A percentile compares a stretch with the other conserved stretches of the same genome.
phyloP scores from a whole-genome alignment of 1,140 invertebrate species.

The Aphelenchoides besseyi region DNA sequence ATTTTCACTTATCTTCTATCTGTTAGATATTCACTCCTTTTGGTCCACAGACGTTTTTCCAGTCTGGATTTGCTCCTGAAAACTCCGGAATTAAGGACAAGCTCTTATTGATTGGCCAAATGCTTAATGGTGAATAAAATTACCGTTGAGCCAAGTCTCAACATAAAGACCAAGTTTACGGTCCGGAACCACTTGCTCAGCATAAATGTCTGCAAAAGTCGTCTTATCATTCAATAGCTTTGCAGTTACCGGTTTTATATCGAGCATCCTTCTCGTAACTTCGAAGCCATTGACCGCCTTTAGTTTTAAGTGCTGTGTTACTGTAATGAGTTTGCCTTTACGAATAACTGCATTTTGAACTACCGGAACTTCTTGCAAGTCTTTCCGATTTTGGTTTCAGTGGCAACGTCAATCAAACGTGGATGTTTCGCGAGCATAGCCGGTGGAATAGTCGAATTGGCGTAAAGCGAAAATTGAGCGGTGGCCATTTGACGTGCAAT shows the following conservation, averaged over 20 bases:
- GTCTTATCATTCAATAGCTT: neutral
- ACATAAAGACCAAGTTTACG: slow-evolving; percentile 73
- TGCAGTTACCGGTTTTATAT: neutral
- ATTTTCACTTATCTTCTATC: slow-evolving; percentile 1
- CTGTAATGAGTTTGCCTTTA: neutral
- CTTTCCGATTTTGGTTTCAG: neutral
- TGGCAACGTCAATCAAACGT: neutral
- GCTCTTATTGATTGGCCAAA: too few species aligned
- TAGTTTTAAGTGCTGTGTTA: slow-evolving; percentile 23
- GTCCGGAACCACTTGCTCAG: slow-evolving; percentile 74
- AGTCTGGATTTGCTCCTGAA: neutral
- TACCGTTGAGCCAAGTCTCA: slow-evolving; percentile 82
- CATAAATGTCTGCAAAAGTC: slow-evolving; percentile 73
- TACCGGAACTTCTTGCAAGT: slow-evolving; percentile 14
- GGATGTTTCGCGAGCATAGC: neutral
- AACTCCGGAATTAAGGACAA: too few species aligned
- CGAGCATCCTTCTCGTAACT: slow-evolving; percentile 1
- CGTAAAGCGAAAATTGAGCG: neutral
- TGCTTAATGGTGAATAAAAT: too few species aligned
- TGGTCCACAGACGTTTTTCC: slow-evolving; percentile 1
- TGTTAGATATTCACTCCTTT: neutral
- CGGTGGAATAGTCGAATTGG: neutral
- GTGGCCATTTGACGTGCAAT: slow-evolving; percentile 66
- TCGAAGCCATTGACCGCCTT: neutral
- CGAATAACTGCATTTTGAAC: too few species aligned